These are phyloP conservation scores for Trinorchestia longiramus DNA, from an alignment of 1,140 invertebrate genomes.

Conservation along the genomic window DNA sequence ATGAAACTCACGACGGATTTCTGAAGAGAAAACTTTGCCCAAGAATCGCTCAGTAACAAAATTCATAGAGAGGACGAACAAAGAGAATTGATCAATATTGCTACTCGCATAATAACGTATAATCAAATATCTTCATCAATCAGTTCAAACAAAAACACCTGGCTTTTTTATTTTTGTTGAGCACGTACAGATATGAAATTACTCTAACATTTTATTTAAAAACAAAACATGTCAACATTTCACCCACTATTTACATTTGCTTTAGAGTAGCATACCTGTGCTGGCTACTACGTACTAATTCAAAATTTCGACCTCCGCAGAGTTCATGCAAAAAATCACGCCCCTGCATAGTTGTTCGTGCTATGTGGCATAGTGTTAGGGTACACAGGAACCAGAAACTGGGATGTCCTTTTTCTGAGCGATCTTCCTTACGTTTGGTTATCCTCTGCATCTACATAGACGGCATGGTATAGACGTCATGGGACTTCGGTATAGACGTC, in stretches of 20 bases:
- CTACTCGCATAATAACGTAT: neutral
- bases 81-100: neutral
- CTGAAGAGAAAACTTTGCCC: slow-evolving; percentile 5
- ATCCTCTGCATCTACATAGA: too few relatives aligned
- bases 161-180: neutral
- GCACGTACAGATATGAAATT: neutral
- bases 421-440: neutral
- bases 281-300: neutral
- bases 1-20: slow-evolving; percentile 24
- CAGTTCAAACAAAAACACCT: neutral
- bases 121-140: neutral
- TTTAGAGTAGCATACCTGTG: neutral
- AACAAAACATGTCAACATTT: neutral
- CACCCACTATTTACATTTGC: neutral
- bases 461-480: too few relatives aligned
- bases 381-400: neutral
- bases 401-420: neutral
- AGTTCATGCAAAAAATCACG: neutral
- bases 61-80: neutral
- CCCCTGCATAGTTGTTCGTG: neutral
- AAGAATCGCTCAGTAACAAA: neutral
- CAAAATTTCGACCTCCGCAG: neutral
- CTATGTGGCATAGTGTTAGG: too few relatives aligned
- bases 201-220: neutral
- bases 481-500: too few relatives aligned